Conservation (phyloP, 2,113 vertebrate species). For the Sardina pilchardus region DNA sequence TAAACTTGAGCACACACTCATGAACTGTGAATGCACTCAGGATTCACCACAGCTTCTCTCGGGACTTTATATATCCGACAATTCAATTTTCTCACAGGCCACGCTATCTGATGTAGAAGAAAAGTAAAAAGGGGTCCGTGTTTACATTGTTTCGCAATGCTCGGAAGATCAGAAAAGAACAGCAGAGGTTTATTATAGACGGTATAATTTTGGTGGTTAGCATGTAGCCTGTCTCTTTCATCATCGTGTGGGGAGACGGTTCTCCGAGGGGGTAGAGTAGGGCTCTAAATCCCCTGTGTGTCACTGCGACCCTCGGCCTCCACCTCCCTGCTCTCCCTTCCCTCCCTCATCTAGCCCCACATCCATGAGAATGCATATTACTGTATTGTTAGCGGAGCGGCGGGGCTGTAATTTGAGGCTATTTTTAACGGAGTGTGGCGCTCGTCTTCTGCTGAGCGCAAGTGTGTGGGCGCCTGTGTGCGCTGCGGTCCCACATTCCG, state of each 20-base stretch:
- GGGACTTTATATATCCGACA: background rate
- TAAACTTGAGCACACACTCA: background rate
- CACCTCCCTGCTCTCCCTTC: background rate
- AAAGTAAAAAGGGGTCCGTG: background rate
- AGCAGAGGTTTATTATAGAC: background rate
- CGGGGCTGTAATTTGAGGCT: constrained; percentile 53
- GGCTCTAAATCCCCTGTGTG: background rate
- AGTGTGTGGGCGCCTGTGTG: background rate
- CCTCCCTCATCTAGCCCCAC: constrained; percentile 16
- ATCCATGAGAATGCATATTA: constrained; percentile 41
- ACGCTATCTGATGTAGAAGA: background rate
- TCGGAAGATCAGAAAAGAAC: background rate
- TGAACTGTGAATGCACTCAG: background rate
- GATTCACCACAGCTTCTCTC: background rate
- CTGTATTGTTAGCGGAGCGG: constrained; percentile 46
- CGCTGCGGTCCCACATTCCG: constrained; percentile 24
- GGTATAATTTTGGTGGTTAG: background rate
- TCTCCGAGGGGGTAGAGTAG: background rate
- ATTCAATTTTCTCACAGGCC: background rate
- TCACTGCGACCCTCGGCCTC: background rate
- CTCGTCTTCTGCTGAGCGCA: constrained; percentile 20
- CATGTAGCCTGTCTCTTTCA: background rate
- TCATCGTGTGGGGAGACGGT: background rate
- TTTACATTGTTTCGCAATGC: constrained; percentile 1
- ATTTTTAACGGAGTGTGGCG: constrained; percentile 56